These are phyloP conservation scores for Perdita meconis DNA, from an alignment of 2,888 invertebrate genomes.

Conservation along the genomic window DNA sequence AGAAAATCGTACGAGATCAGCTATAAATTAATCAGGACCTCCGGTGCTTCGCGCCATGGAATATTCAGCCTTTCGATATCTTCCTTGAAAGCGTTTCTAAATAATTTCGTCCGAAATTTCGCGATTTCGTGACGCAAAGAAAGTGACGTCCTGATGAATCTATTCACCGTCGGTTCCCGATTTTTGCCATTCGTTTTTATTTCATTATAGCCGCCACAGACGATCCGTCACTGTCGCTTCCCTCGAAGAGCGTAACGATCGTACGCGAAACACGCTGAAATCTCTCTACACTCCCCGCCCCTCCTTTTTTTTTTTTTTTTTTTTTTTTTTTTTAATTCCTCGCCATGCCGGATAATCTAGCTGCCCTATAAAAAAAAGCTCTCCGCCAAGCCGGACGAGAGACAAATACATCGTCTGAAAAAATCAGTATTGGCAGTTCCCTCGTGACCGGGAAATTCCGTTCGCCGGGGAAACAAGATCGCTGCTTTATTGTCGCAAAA, in stretches of 20 bases:
- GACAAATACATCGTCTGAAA: background rate
- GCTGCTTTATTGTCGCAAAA: no score
- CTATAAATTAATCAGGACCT: slow-evolving; percentile 2
- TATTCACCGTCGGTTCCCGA: slow-evolving; percentile 43
- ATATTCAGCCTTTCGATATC: no score
- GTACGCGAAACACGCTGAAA: slow-evolving; percentile 44
- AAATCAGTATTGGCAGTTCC: slow-evolving; percentile 11
- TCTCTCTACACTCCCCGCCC: no score
- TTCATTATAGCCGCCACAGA: slow-evolving; percentile 67
- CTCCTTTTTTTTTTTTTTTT: no score
- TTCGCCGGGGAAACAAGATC: background rate
- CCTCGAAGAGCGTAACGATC: slow-evolving; percentile 65
- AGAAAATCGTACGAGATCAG: background rate
- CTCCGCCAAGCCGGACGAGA: background rate
- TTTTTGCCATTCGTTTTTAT: slow-evolving; percentile 67
- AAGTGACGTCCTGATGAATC: slow-evolving; percentile 44
- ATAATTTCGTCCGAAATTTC: no score
- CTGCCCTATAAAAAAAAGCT: slow-evolving; percentile 3
- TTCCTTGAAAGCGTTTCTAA: background rate
- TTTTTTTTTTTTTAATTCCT: slow-evolving; percentile 24
- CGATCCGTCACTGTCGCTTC: slow-evolving; percentile 74
- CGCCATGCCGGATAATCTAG: slow-evolving; percentile 25
- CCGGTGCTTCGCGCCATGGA: no score
- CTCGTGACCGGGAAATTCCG: background rate
- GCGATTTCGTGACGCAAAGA: background rate